Conservation (phyloP, 2,113 vertebrate genomes). For the Cebidichthys violaceus region DNA sequence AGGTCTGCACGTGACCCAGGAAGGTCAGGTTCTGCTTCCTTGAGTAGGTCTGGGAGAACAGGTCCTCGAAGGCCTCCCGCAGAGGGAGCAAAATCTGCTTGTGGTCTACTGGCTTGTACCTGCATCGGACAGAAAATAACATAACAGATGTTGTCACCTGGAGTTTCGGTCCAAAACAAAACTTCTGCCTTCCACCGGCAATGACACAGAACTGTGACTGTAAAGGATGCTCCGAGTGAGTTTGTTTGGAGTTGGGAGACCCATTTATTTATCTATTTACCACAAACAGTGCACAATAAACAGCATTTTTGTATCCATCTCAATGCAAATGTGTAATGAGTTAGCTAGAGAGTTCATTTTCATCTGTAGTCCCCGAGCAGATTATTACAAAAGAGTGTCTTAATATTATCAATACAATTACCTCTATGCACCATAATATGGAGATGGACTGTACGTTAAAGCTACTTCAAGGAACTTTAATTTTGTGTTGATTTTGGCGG, state of each 20-base stretch:
- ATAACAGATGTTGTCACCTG: not conserved
- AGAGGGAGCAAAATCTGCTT: conserved; percentile 93
- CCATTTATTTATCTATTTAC: not conserved
- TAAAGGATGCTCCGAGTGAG: not conserved
- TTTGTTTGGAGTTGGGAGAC: not conserved
- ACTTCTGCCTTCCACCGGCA: not conserved
- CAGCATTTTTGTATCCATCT: not conserved
- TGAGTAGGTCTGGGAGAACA: conserved; percentile 96
- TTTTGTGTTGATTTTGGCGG: too few species aligned
- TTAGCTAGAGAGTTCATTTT: not conserved
- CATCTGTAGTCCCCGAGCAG: not conserved
- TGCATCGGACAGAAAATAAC: conserved; percentile 56
- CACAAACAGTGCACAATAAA: not conserved
- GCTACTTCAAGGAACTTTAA: too few species aligned
- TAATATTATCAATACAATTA: not conserved
- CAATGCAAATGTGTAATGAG: not conserved
- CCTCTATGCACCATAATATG: not conserved
- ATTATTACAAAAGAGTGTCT: not conserved
- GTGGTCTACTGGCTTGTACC: conserved; percentile 96
- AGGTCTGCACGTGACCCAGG: conserved; percentile 96
- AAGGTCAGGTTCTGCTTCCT: conserved; percentile 96
- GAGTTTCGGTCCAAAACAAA: not conserved
- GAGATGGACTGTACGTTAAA: not conserved
- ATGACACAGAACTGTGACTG: not conserved
- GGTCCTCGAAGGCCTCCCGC: conserved; percentile 94